Percentiles rank a stretch among this genome's conserved stretches.
These are phyloP conservation scores for Chaetura pelagica DNA, from an alignment of 2,113 vertebrate species.

Conservation along the genomic window DNA sequence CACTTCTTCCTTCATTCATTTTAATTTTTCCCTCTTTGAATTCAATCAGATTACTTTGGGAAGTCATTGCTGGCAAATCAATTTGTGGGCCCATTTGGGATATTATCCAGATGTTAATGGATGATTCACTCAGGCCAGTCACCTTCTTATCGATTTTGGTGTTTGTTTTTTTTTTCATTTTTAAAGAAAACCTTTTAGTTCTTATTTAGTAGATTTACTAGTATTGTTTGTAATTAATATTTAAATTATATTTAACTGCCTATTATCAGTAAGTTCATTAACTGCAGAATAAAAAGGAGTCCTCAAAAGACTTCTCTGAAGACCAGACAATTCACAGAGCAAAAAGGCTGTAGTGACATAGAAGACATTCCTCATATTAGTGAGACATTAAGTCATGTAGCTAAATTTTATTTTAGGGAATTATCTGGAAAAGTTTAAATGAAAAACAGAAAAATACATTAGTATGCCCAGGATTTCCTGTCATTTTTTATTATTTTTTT, in stretches of 20 bases:
- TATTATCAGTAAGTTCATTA: conserved; percentile 26
- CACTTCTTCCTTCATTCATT: conserved; percentile 77
- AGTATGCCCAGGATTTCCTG: not conserved
- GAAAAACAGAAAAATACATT: not conserved
- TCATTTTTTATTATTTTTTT: not conserved
- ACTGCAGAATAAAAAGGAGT: not conserved
- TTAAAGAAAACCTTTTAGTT: not conserved
- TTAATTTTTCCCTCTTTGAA: conserved; percentile 76
- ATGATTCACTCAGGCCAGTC: conserved; percentile 29
- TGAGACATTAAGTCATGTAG: not conserved
- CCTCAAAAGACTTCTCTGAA: not conserved
- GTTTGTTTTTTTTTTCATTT: not conserved
- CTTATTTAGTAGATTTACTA: conserved; percentile 2
- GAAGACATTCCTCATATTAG: not conserved
- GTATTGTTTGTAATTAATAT: conserved; percentile 51
- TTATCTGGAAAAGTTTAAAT: not conserved
- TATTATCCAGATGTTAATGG: conserved; percentile 73
- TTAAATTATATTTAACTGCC: conserved; percentile 28
- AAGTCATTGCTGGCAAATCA: conserved; percentile 76
- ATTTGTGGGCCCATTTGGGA: conserved; percentile 62
- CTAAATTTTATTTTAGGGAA: conserved; percentile 29
- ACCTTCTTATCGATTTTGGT: conserved; percentile 5
- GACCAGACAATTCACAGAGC: not conserved
- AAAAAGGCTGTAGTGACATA: not conserved
- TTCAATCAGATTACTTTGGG: conserved; percentile 73